Evolutionary conservation across 2,113 vertebrate species (phyloP).

Genomic region (Charina bottae): DNA sequence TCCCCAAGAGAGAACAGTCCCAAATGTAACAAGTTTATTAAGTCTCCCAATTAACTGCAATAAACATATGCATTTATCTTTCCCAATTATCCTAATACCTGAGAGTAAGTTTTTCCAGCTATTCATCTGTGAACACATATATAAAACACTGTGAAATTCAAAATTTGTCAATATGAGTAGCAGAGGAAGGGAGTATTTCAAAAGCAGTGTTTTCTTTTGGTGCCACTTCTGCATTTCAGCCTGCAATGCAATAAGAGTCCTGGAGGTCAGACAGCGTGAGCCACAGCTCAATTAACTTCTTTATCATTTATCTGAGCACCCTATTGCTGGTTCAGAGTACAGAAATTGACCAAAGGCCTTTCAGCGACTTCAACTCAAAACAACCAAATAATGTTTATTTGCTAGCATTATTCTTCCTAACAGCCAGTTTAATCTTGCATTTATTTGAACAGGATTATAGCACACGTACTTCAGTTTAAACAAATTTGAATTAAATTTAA

Average conservation of each 20-base stretch:
- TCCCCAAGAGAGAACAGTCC: not conserved
- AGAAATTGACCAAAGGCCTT: not conserved
- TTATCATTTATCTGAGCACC: not conserved
- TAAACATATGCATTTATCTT: not conserved
- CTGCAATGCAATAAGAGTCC: not conserved
- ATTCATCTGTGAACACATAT: not conserved
- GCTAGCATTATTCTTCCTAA: not conserved
- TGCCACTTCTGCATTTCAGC: not conserved
- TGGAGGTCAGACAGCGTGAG: not conserved
- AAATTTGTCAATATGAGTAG: not conserved
- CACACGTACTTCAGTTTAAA: not conserved
- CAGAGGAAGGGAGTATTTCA: not conserved
- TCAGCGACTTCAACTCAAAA: not conserved
- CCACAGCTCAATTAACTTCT: not conserved
- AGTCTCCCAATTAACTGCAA: conserved; percentile 1
- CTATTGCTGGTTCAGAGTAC: not conserved
- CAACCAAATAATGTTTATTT: not conserved
- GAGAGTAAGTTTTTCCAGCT: not conserved
- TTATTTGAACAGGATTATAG: not conserved
- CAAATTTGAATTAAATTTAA: not conserved
- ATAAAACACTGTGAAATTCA: not conserved
- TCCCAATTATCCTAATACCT: not conserved
- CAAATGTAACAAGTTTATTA: not conserved
- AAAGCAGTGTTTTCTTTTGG: not conserved
- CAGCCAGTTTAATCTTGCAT: not conserved